Percentiles rank a stretch among this genome's conserved stretches.
Conservation (phyloP, 2,113 vertebrate species). For the Erpornis zantholeuca region DNA sequence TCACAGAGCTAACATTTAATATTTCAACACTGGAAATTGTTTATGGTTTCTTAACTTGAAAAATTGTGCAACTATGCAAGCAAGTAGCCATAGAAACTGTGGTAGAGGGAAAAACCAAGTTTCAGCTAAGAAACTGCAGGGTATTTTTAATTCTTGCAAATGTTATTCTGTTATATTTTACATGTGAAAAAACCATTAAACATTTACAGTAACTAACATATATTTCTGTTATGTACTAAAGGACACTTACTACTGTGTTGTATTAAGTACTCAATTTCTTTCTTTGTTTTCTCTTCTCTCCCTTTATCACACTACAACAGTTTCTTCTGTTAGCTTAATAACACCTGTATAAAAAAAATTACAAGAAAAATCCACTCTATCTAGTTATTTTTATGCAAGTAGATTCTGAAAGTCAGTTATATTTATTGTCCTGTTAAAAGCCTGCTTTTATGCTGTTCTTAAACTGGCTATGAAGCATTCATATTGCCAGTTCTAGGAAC, state of each 20-base stretch:
- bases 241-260: neutral
- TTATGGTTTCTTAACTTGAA: conserved; percentile 18
- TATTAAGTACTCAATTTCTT: neutral
- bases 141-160: conserved; percentile 24
- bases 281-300: neutral
- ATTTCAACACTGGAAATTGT: conserved; percentile 41
- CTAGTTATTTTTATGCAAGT: neutral
- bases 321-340: neutral
- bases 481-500: neutral
- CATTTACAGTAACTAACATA: neutral
- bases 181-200: neutral
- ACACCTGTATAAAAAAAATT: neutral
- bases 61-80: neutral
- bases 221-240: neutral
- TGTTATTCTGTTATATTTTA: neutral
- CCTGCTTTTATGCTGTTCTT: neutral
- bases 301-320: neutral
- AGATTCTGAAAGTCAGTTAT: neutral
- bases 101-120: neutral
- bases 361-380: neutral
- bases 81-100: conserved; percentile 14
- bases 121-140: neutral
- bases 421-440: neutral
- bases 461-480: neutral
- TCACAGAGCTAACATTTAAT: neutral